Percentiles rank a stretch among this genome's conserved stretches.
Evolutionary conservation across 2,797 vertebrate genomes (phyloP).

Genomic region (Euthynnus affinis): DNA sequence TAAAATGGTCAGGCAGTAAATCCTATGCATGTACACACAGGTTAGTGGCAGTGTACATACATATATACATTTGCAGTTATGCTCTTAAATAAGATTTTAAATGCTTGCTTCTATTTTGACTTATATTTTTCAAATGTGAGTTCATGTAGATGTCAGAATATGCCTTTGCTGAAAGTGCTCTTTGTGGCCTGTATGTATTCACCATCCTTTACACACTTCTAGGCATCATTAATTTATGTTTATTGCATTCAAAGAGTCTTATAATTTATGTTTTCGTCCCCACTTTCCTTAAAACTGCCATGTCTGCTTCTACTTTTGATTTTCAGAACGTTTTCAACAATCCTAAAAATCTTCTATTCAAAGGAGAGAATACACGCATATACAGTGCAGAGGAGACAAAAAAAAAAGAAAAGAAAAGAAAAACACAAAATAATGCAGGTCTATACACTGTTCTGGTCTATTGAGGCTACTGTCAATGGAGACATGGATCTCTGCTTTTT

Average conservation of each 20-base stretch:
- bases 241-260: not conserved
- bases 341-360: not conserved
- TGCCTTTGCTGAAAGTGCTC: constrained; percentile 5
- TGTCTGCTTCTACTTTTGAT: not conserved
- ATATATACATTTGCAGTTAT: constrained; percentile 2
- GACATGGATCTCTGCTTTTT: constrained; percentile 2
- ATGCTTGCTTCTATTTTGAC: constrained; percentile 1
- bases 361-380: not conserved
- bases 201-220: not conserved
- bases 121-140: constrained; percentile 17
- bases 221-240: constrained; percentile 16
- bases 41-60: constrained; percentile 12
- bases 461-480: not conserved
- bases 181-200: not conserved
- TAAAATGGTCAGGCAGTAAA: constrained; percentile 38
- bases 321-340: constrained; percentile 20
- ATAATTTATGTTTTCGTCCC: not conserved
- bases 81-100: constrained; percentile 12
- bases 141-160: constrained; percentile 33
- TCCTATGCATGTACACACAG: constrained; percentile 24
- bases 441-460: not conserved
- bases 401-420: too few relatives aligned
- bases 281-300: constrained; percentile 7
- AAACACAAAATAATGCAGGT: not conserved
- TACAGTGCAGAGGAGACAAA: not conserved